phyloP scores from a whole-genome alignment of 2,888 invertebrate species.

The Pogonocherus hispidulus region DNA sequence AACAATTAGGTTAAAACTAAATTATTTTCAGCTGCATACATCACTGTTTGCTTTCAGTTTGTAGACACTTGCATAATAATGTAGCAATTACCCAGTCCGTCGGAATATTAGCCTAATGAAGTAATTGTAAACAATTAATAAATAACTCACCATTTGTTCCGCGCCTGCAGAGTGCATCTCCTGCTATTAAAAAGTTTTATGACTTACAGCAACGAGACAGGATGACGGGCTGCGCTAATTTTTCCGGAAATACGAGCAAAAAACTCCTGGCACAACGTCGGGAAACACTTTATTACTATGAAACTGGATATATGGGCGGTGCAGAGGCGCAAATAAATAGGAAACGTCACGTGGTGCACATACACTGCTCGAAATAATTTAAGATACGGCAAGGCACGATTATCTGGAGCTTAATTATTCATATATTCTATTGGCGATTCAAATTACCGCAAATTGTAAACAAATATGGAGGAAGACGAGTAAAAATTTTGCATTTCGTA shows the following conservation, averaged over 20 bases:
- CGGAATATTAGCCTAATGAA: neutral
- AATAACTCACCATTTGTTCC: constrained; percentile 13
- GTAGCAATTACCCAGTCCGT: neutral
- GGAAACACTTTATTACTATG: constrained; percentile 18
- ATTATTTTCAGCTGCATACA: neutral
- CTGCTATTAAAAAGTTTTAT: constrained; percentile 11
- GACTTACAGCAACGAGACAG: constrained; percentile 15
- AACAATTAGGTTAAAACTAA: too few species aligned
- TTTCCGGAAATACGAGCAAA: constrained; percentile 12
- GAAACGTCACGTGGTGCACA: constrained; percentile 19
- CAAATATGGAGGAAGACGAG: too few species aligned
- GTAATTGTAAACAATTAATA: constrained; percentile 10
- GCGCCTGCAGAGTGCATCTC: neutral
- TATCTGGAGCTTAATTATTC: too few species aligned
- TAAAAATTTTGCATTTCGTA: too few species aligned
- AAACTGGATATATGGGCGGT: constrained; percentile 29
- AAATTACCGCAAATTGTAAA: too few species aligned
- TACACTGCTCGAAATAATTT: neutral
- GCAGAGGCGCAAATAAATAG: constrained; percentile 21
- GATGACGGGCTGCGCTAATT: constrained; percentile 14
- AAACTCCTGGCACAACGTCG: constrained; percentile 2
- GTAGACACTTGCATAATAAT: neutral
- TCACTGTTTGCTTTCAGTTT: neutral
- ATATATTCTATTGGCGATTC: too few species aligned
- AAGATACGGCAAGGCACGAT: too few species aligned